Conservation (phyloP, 2,888 invertebrate species). For the Mesopsocus fuscifrons region DNA sequence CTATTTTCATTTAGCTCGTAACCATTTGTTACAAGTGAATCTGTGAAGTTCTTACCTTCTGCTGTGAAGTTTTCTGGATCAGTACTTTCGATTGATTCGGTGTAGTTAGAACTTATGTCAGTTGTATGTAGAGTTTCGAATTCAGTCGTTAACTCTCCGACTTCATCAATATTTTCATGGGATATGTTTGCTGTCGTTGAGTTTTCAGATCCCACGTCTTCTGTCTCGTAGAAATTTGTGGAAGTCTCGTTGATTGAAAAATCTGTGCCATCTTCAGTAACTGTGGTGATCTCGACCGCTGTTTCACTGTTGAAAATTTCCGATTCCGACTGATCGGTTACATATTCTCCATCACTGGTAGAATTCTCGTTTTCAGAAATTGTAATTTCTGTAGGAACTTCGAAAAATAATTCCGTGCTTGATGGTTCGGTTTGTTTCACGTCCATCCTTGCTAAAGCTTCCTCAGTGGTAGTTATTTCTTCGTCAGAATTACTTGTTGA, state of each 20-base stretch:
- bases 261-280: background rate
- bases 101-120: no score
- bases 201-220: background rate
- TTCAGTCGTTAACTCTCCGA: no score
- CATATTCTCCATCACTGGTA: background rate
- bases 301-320: background rate
- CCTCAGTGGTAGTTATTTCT: background rate
- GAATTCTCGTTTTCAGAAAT: background rate
- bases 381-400: conserved; percentile 1
- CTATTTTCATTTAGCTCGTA: no score
- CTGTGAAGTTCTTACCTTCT: no score
- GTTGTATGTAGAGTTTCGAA: no score
- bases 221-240: background rate
- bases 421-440: background rate
- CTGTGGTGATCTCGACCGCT: background rate
- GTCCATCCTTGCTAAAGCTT: background rate
- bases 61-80: no score
- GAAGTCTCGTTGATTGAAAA: no score
- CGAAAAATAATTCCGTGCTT: background rate
- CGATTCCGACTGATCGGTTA: background rate
- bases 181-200: background rate
- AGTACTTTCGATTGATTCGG: no score
- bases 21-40: no score
- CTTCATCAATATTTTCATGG: background rate
- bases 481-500: background rate